A percentile compares a stretch with the other conserved stretches of the same genome.
Evolutionary conservation across 2,888 invertebrate species (phyloP).

Genomic region (Patella caerulea): DNA sequence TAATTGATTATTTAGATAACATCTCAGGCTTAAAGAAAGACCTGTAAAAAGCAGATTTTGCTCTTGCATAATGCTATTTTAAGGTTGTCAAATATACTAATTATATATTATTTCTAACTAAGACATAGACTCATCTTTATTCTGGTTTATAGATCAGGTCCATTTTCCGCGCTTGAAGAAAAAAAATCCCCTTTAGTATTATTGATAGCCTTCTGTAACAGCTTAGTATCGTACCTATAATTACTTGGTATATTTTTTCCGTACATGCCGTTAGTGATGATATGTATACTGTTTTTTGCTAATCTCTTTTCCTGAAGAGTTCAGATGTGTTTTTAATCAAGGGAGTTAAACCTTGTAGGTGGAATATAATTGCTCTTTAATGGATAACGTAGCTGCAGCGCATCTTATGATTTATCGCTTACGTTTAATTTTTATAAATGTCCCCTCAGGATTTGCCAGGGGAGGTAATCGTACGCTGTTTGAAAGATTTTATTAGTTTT

Average conservation of each 20-base stretch:
- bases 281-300: neutral
- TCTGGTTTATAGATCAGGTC: too few relatives aligned
- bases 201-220: too few relatives aligned
- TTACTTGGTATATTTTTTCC: slow-evolving; percentile 1
- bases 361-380: slow-evolving; percentile 4
- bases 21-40: too few relatives aligned
- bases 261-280: neutral
- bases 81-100: too few relatives aligned
- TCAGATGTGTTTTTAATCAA: slow-evolving; percentile 8
- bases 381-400: neutral
- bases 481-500: neutral
- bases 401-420: slow-evolving; percentile 1
- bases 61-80: too few relatives aligned
- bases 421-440: slow-evolving; percentile 1
- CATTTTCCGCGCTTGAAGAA: too few relatives aligned
- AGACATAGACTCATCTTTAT: too few relatives aligned
- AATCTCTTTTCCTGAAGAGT: slow-evolving; percentile 4
- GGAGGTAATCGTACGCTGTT: neutral
- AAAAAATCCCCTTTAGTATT: too few relatives aligned
- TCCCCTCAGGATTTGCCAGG: neutral
- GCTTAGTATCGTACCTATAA: neutral
- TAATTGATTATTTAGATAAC: too few relatives aligned
- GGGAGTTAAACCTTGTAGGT: slow-evolving; percentile 1
- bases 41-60: too few relatives aligned
- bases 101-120: too few relatives aligned